A percentile compares a stretch with the other conserved stretches of the same genome.
phyloP scores from a whole-genome alignment of 2,888 invertebrate genomes.

The Neoscelio sp. region DNA sequence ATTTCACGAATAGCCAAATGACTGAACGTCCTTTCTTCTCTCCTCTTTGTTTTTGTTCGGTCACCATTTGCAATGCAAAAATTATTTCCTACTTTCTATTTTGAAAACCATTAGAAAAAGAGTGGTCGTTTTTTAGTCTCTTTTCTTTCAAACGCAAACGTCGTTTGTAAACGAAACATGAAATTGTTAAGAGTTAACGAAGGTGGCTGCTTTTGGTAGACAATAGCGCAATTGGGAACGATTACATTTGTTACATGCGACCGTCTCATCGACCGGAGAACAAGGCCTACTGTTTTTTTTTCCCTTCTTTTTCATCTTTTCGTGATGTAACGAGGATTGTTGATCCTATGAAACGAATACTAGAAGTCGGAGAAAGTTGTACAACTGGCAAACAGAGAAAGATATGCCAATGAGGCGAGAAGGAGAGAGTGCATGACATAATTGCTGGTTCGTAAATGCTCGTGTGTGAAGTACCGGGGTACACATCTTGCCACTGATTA shows the following conservation, averaged over 20 bases:
- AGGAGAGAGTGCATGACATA: conserved; percentile 76
- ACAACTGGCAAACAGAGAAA: conserved; percentile 68
- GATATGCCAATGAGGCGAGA: conserved; percentile 62
- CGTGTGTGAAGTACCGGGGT: conserved; percentile 61
- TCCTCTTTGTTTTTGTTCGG: no score
- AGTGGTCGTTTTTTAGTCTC: no score
- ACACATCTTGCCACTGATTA: conserved; percentile 56
- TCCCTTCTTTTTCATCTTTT: conserved; percentile 29
- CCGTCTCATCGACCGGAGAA: conserved; percentile 15
- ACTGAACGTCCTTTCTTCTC: no score
- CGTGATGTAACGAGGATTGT: conserved; percentile 59
- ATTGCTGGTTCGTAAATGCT: conserved; percentile 73
- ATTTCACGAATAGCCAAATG: no score
- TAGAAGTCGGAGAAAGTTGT: conserved; percentile 78
- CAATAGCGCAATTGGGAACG: conserved; percentile 1
- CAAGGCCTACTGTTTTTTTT: no score
- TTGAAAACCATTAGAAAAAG: neutral
- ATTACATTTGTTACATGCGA: conserved; percentile 6
- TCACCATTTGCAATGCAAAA: no score
- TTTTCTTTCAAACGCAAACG: no score
- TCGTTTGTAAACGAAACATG: no score
- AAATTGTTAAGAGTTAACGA: neutral
- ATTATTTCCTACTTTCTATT: no score
- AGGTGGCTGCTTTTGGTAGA: neutral
- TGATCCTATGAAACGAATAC: conserved; percentile 53